These are phyloP conservation scores for Synanceia verrucosa DNA, from an alignment of 2,797 vertebrate species.

Conservation along the genomic window DNA sequence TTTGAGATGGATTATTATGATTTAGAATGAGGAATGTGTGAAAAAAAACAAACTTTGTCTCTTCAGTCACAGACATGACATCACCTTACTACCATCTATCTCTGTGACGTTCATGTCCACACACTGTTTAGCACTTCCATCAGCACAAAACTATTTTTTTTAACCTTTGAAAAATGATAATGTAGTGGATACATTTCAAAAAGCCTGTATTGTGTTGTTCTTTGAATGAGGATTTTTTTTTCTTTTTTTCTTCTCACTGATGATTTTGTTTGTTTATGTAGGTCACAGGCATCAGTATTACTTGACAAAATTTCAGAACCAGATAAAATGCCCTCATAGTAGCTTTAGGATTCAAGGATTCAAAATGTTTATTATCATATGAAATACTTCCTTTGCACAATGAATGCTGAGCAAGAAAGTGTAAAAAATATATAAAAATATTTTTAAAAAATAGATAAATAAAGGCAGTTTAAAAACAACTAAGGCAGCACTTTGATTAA, in stretches of 20 bases:
- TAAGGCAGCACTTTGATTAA: too few relatives aligned
- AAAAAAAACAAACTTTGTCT: neutral
- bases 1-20: conserved; percentile 7
- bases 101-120: neutral
- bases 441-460: too few relatives aligned
- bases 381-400: too few relatives aligned
- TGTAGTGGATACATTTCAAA: neutral
- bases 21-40: neutral
- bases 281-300: neutral
- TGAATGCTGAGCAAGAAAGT: too few relatives aligned
- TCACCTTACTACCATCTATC: neutral
- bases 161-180: neutral
- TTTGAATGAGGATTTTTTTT: neutral
- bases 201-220: neutral
- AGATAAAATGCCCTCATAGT: neutral
- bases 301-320: neutral
- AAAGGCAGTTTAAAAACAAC: too few relatives aligned
- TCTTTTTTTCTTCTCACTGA: neutral
- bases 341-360: too few relatives aligned
- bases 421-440: too few relatives aligned
- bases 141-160: neutral
- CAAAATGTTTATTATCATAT: too few relatives aligned
- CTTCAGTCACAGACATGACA: conserved; percentile 2
- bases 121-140: neutral
- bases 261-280: neutral